phyloP scores from a whole-genome alignment of 2,797 vertebrate species.

The Cirrhinus mrigala region DNA sequence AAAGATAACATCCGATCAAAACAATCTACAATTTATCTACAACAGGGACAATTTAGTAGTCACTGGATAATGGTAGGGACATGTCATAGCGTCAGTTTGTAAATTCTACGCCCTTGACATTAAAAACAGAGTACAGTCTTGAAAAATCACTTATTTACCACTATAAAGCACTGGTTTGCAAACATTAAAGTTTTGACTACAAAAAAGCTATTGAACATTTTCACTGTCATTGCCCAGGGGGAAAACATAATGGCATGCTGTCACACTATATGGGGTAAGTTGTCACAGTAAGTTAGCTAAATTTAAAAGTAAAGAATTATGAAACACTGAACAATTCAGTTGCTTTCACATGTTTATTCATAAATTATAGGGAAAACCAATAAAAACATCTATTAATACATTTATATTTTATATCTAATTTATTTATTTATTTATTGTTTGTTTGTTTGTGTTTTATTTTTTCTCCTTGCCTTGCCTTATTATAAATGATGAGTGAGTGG shows the following conservation, averaged over 20 bases:
- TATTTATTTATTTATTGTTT: background rate
- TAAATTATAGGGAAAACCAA: background rate
- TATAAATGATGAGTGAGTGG: no score
- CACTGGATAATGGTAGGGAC: no score
- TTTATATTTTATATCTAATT: background rate
- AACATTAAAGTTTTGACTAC: background rate
- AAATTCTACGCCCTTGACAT: no score
- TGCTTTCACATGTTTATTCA: background rate
- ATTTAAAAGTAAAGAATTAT: background rate
- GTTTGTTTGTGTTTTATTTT: background rate
- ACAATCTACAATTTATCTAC: no score
- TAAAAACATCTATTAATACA: background rate
- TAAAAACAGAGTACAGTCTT: no score
- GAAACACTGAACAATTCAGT: background rate
- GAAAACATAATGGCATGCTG: background rate
- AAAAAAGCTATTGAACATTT: background rate
- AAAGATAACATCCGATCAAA: no score
- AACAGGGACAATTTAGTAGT: no score
- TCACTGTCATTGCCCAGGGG: background rate
- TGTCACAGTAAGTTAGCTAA: background rate
- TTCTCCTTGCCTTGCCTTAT: no score
- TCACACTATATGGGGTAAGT: background rate
- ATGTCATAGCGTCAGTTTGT: no score
- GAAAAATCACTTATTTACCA: background rate
- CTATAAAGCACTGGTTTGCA: background rate